These are phyloP conservation scores for Naja naja DNA, from an alignment of 2,113 vertebrate genomes.

Conservation along the genomic window DNA sequence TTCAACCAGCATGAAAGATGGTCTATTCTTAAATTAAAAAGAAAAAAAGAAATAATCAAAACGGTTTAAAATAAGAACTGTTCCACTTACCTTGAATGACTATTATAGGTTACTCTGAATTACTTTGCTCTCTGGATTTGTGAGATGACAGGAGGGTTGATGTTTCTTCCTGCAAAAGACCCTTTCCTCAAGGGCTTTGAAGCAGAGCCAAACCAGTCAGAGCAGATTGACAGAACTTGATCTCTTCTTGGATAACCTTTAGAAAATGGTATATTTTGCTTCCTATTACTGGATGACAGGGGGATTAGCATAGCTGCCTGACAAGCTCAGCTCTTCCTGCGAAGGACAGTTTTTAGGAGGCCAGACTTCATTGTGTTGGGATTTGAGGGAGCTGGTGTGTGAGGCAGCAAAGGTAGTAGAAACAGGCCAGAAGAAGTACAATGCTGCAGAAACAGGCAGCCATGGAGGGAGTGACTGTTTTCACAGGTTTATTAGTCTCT, in stretches of 20 bases:
- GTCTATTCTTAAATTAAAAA: not conserved
- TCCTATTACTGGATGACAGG: not conserved
- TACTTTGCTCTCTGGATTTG: not conserved
- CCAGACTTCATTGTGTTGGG: not conserved
- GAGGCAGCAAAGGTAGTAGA: not conserved
- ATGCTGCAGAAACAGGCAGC: not conserved
- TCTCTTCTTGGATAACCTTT: not conserved
- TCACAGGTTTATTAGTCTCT: not conserved
- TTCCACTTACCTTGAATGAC: not conserved
- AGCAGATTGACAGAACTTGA: not conserved
- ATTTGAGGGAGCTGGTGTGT: not conserved
- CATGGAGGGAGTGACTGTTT: not conserved
- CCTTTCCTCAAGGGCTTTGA: not conserved
- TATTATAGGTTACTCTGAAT: not conserved
- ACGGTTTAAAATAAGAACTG: not conserved
- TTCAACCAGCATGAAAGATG: not conserved
- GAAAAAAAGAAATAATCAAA: not conserved
- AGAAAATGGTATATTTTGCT: not conserved
- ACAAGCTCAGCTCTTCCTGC: not conserved
- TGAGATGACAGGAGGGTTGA: not conserved
- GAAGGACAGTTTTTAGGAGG: not conserved
- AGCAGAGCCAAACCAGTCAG: not conserved
- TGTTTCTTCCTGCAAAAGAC: not conserved
- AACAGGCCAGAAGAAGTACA: not conserved
- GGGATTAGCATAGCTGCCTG: not conserved